Percentiles rank a stretch among this genome's conserved stretches.
Conservation (phyloP, 2,888 invertebrate genomes). For the Argyresthia goedartella region DNA sequence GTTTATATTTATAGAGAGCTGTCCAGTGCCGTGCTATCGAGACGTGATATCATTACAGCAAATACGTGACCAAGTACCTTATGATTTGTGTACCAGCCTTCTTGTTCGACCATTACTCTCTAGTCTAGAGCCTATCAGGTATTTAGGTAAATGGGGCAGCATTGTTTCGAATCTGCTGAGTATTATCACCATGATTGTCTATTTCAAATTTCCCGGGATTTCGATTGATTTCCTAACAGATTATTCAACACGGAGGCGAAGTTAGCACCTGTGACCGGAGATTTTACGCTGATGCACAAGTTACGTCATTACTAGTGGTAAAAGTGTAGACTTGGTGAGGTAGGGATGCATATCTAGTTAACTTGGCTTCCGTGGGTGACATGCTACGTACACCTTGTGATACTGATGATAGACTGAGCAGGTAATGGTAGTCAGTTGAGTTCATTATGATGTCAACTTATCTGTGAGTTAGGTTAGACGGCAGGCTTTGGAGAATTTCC, state of each 20-base stretch:
- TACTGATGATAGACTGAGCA: no score
- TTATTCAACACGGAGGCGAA: neutral
- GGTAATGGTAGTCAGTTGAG: no score
- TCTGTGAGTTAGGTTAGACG: no score
- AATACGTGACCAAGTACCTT: slow-evolving; percentile 21
- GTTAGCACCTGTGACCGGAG: neutral
- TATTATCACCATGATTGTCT: no score
- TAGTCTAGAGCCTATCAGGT: slow-evolving; percentile 14
- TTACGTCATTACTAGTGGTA: neutral
- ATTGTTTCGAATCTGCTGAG: neutral
- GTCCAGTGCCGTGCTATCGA: slow-evolving; percentile 13
- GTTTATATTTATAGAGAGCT: neutral
- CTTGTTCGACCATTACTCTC: slow-evolving; percentile 12
- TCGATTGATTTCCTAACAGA: neutral
- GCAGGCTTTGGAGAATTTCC: no score
- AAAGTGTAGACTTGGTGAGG: neutral
- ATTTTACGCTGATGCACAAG: neutral
- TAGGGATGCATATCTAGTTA: neutral
- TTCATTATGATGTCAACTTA: no score
- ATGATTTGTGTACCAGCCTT: slow-evolving; percentile 8
- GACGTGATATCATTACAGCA: slow-evolving; percentile 35
- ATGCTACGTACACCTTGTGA: no score
- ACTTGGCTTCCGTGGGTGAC: no score
- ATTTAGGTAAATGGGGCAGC: slow-evolving; percentile 27
- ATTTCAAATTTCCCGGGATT: no score